Evolutionary conservation across 2,113 vertebrate genomes (phyloP).

Genomic region (Columba livia): DNA sequence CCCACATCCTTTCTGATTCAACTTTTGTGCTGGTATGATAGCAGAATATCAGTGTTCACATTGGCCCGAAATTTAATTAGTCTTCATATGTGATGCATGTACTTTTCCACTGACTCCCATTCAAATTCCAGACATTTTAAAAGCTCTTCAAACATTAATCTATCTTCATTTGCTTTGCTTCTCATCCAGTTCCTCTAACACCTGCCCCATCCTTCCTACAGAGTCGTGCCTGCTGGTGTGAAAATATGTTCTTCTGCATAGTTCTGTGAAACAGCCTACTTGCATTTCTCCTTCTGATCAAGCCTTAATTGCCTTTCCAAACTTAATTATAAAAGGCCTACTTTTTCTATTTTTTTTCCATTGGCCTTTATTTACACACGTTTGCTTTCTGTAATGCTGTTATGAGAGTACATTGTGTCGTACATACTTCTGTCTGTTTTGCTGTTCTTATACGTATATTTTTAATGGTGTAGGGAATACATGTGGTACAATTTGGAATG

Average conservation of each 20-base stretch:
- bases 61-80: background rate
- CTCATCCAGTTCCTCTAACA: constrained; percentile 29
- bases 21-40: background rate
- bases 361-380: background rate
- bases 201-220: constrained; percentile 37
- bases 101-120: constrained; percentile 2
- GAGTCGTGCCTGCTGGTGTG: constrained; percentile 29
- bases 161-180: constrained; percentile 45
- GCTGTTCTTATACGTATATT: background rate
- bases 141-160: constrained; percentile 41
- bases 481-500: background rate
- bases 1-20: background rate
- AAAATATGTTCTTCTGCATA: constrained; percentile 38
- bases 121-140: constrained; percentile 33
- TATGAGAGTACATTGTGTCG: rapidly evolving
- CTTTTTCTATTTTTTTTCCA: background rate
- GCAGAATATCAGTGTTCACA: background rate
- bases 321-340: background rate
- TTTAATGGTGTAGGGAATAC: background rate
- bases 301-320: constrained; percentile 21
- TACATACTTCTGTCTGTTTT: background rate
- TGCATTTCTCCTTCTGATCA: constrained; percentile 6
- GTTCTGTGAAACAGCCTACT: constrained; percentile 18
- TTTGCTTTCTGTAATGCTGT: background rate
- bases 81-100: background rate